phyloP scores from a whole-genome alignment of 1,140 invertebrate genomes.

The Octopus bimaculoides region DNA sequence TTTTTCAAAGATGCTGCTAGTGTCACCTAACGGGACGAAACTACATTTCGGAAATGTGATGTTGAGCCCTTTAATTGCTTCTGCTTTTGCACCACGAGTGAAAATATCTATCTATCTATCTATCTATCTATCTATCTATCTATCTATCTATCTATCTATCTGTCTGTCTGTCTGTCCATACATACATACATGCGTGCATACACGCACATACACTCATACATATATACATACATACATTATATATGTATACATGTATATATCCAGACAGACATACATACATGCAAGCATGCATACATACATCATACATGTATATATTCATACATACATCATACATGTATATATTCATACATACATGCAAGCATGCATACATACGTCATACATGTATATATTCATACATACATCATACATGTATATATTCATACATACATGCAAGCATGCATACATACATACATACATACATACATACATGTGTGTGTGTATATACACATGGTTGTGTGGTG shows the following conservation, averaged over 20 bases:
- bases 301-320: not conserved
- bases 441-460: slow-evolving; percentile 3
- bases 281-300: not conserved
- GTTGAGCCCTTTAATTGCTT: not conserved
- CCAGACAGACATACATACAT: too few species aligned
- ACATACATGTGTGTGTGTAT: not conserved
- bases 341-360: not conserved
- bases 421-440: not conserved
- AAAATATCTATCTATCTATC: not conserved
- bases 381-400: not conserved
- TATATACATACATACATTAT: too few species aligned
- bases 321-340: not conserved
- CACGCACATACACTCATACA: too few species aligned
- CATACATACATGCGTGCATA: too few species aligned
- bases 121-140: not conserved
- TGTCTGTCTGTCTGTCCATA: not conserved
- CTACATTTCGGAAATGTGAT: too few species aligned
- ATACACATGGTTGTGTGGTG: not conserved
- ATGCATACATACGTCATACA: not conserved
- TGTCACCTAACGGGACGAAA: too few species aligned
- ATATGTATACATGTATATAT: too few species aligned
- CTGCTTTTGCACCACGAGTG: not conserved
- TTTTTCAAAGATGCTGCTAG: too few species aligned
- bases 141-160: not conserved
- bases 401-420: not conserved